These are phyloP conservation scores for Paraescarpia echinospica DNA, from an alignment of 1,140 invertebrate genomes.

Conservation along the genomic window DNA sequence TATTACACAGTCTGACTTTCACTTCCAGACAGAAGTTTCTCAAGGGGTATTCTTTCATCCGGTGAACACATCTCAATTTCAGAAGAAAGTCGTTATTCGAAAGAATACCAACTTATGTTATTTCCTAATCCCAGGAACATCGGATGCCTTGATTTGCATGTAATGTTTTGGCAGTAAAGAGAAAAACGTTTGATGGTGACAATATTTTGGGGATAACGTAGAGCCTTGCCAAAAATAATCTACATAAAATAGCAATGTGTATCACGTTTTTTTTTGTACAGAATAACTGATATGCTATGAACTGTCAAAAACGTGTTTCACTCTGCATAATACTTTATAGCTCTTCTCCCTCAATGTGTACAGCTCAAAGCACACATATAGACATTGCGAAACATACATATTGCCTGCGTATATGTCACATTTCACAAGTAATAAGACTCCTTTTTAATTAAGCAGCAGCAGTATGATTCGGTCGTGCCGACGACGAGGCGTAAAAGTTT, in stretches of 20 bases:
- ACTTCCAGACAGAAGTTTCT: neutral
- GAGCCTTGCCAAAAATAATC: neutral
- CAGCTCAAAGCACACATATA: neutral
- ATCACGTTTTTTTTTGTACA: neutral
- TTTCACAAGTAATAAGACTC: neutral
- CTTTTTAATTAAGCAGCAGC: neutral
- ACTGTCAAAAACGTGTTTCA: neutral
- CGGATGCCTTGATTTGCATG: neutral
- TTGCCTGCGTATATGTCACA: neutral
- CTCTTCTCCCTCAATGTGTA: neutral
- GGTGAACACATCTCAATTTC: neutral
- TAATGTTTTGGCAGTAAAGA: neutral
- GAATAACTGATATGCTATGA: neutral
- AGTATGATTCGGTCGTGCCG: neutral
- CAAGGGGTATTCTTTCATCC: neutral
- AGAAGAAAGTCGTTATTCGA: neutral
- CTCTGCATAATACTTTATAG: neutral
- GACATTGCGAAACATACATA: neutral
- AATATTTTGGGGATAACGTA: neutral
- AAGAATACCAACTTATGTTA: neutral
- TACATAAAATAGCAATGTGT: neutral
- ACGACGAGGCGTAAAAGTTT: neutral
- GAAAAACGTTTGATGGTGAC: neutral
- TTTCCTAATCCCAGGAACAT: neutral
- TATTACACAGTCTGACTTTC: neutral